Evolutionary conservation across 2,113 vertebrate species (phyloP).

Genomic region (Cyprinodon brontotheroides): DNA sequence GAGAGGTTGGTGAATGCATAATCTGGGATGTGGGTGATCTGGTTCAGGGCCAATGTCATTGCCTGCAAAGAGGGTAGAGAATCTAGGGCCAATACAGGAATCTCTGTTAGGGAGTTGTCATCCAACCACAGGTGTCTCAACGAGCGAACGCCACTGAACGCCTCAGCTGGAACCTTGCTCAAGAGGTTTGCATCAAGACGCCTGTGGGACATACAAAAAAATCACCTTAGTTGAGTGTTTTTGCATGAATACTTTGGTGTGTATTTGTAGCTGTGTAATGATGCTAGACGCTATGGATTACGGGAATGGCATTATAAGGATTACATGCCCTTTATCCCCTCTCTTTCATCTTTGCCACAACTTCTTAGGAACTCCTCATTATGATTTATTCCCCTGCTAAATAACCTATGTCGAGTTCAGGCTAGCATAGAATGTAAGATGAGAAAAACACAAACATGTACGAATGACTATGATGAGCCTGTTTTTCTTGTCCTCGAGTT

Average conservation of each 20-base stretch:
- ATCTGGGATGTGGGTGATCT: slow-evolving; percentile 89
- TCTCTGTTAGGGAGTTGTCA: slow-evolving; percentile 90
- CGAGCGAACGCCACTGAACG: slow-evolving; percentile 87
- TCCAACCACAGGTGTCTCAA: slow-evolving; percentile 96
- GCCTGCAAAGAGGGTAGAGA: slow-evolving; percentile 91
- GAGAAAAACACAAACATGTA: slow-evolving; percentile 45
- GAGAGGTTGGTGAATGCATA: slow-evolving; percentile 92
- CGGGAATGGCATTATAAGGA: slow-evolving; percentile 60
- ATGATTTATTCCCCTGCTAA: slow-evolving; percentile 83
- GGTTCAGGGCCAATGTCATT: slow-evolving; percentile 96
- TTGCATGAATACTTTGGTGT: slow-evolving; percentile 29
- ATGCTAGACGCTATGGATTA: slow-evolving; percentile 44
- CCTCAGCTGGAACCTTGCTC: slow-evolving; percentile 86
- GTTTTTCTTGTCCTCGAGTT: slow-evolving; percentile 27
- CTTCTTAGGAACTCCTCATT: slow-evolving; percentile 71
- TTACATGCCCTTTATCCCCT: slow-evolving; percentile 57
- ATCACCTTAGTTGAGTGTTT: slow-evolving; percentile 43
- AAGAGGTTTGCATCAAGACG: slow-evolving; percentile 96
- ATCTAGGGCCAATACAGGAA: slow-evolving; percentile 88
- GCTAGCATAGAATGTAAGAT: slow-evolving; percentile 60
- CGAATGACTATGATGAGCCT: slow-evolving; percentile 9
- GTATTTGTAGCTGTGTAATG: slow-evolving; percentile 42
- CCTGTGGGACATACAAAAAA: slow-evolving; percentile 72
- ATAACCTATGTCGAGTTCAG: slow-evolving; percentile 67
- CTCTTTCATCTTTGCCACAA: slow-evolving; percentile 55